Base-by-base conservation (phyloP, 92 coral and sea anemone species). In the Pocillopora grandis region DNA sequence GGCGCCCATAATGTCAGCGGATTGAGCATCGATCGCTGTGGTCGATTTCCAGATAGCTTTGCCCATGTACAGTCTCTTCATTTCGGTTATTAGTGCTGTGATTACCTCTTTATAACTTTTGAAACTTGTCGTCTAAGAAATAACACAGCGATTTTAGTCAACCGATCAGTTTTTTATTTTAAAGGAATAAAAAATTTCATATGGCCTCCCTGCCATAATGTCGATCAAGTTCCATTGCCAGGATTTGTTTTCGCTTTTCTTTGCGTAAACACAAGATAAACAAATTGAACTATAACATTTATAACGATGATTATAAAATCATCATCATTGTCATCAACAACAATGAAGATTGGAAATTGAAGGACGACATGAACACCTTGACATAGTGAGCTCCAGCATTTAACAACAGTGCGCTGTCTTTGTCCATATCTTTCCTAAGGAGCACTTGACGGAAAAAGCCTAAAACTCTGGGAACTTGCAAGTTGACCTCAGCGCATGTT, bases 321-420 rank as follows among this genome's bases (percentile, higher is more conserved):
- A 0, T 27, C 31, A 27, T 27, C 31, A 27, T 27, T 27, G 31
- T 1, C 31, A 27, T 27, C 31, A 27, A 27, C 31, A 27, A 27
- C 31, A 27, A 27, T 27, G 31, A 27, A 27, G 31, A 27, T 27
- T 1, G 31, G 31, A 27, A 23, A 27, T 27, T 27, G 31, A 27
- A 27, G 31, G 31, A 27, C 31, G 31, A 27, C 31, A 27, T 27
- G 31, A 33, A 21, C 72, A 95, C 98, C 97, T 95, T 95, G 72
- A 95, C 85, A 68, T 93, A 95, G 71, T 95, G 98, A 4, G 97
- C 94, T 10, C 98, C 98, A 61, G 94, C 97, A 76, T 95, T 95
- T 14, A 92, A 86, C 67, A 93, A 52, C 58, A 95, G 64, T 12
- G 90, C 98, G 21, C 97, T 89, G 31, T 93, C 84, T 58, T 52